These are phyloP conservation scores for Monomorium pharaonis DNA, from an alignment of 1,140 invertebrate species.

Conservation along the genomic window DNA sequence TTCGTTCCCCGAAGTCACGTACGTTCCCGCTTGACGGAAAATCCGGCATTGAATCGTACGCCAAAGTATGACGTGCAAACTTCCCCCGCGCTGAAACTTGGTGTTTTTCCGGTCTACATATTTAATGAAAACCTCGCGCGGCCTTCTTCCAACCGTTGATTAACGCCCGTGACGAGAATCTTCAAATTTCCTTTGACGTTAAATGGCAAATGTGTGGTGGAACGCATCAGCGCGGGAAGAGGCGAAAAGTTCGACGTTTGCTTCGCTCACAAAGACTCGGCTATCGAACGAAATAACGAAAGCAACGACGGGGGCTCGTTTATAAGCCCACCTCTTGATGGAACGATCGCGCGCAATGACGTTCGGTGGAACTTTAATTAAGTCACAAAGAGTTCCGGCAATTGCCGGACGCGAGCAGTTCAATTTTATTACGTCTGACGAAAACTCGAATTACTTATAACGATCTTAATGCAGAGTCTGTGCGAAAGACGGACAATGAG, in stretches of 20 bases:
- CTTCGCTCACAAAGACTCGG: conserved; percentile 64
- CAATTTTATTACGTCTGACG: conserved; percentile 35
- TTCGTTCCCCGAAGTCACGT: background rate
- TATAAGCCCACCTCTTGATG: conserved; percentile 20
- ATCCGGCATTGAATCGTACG: background rate
- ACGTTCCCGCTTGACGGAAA: background rate
- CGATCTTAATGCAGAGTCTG: conserved; percentile 2
- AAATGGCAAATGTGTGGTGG: conserved; percentile 14
- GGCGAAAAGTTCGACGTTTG: conserved; percentile 56
- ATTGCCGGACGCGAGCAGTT: background rate
- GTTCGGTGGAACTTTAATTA: conserved; percentile 59
- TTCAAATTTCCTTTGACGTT: conserved; percentile 11
- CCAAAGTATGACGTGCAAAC: background rate
- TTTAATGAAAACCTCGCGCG: background rate
- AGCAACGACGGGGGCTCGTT: conserved; percentile 58
- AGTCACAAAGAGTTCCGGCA: conserved; percentile 50
- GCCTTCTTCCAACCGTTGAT: background rate
- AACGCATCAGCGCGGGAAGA: conserved; percentile 9
- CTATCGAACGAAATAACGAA: conserved; percentile 60
- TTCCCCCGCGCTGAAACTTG: background rate
- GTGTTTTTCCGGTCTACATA: no score
- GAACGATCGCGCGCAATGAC: conserved; percentile 30
- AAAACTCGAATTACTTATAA: conserved; percentile 47
- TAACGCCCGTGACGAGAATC: background rate
- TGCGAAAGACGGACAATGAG: background rate